A percentile compares a stretch with the other conserved stretches of the same genome.
Evolutionary conservation across 2,113 vertebrate species (phyloP).

Genomic region (Crypturellus undulatus): DNA sequence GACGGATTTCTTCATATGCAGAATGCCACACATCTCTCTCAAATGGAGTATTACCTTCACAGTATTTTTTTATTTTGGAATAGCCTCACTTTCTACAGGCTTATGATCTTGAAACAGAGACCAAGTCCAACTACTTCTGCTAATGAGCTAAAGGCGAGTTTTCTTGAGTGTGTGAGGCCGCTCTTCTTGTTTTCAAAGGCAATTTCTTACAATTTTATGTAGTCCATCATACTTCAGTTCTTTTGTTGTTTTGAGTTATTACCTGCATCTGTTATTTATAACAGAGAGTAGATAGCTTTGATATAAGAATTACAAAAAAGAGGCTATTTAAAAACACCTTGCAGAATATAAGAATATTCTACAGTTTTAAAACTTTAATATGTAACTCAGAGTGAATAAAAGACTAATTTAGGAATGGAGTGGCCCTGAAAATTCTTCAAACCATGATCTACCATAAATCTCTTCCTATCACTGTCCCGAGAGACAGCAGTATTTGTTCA

Average conservation of each 20-base stretch:
- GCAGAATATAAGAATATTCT: not conserved
- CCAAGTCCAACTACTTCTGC: not conserved
- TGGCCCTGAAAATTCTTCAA: not conserved
- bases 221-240: not conserved
- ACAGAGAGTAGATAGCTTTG: not conserved
- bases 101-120: not conserved
- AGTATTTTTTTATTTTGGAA: not conserved
- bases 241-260: not conserved
- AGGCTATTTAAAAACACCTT: not conserved
- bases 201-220: not conserved
- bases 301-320: not conserved
- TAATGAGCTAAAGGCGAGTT: not conserved
- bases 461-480: not conserved
- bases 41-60: not conserved
- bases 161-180: not conserved
- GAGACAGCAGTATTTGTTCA: not conserved
- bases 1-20: not conserved
- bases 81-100: not conserved
- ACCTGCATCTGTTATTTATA: not conserved
- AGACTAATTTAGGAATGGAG: not conserved
- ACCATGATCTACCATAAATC: rapidly evolving
- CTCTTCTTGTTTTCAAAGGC: not conserved
- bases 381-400: not conserved
- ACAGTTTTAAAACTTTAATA: not conserved
- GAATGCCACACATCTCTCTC: not conserved